A percentile compares a stretch with the other conserved stretches of the same genome.
These are phyloP conservation scores for Crypturellus undulatus DNA, from an alignment of 2,113 vertebrate species.

Conservation along the genomic window DNA sequence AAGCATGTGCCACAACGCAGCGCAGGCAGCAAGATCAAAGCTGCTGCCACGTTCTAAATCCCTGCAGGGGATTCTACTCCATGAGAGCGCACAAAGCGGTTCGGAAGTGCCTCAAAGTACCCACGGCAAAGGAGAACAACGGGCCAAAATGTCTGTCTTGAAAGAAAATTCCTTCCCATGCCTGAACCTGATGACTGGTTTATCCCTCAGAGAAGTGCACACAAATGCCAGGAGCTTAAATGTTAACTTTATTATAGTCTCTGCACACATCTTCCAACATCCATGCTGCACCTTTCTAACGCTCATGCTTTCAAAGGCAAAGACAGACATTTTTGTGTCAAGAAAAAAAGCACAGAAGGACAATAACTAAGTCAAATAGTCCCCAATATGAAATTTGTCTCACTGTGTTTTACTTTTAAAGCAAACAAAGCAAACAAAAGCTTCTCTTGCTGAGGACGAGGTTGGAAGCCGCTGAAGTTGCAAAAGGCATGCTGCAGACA, in stretches of 20 bases:
- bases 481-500: not conserved
- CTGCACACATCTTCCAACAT: not conserved
- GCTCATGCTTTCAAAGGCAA: not conserved
- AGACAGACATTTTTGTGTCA: fast-evolving
- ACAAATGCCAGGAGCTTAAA: fast-evolving
- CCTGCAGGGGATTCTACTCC: not conserved
- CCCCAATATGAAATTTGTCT: not conserved
- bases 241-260: not conserved
- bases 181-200: not conserved
- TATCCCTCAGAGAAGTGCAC: not conserved
- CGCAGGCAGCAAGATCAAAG: not conserved
- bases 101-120: not conserved
- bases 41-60: not conserved
- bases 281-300: fast-evolving
- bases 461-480: not conserved
- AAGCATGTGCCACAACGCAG: not conserved
- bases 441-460: not conserved
- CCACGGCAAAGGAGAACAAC: not conserved
- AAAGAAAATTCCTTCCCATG: not conserved
- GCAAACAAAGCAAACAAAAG: not conserved
- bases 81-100: not conserved
- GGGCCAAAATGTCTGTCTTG: not conserved
- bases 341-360: not conserved
- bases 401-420: not conserved
- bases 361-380: not conserved